A percentile compares a stretch with the other conserved stretches of the same genome.
Evolutionary conservation across 2,888 invertebrate genomes (phyloP).

Genomic region (Ceriagrion tenellum): DNA sequence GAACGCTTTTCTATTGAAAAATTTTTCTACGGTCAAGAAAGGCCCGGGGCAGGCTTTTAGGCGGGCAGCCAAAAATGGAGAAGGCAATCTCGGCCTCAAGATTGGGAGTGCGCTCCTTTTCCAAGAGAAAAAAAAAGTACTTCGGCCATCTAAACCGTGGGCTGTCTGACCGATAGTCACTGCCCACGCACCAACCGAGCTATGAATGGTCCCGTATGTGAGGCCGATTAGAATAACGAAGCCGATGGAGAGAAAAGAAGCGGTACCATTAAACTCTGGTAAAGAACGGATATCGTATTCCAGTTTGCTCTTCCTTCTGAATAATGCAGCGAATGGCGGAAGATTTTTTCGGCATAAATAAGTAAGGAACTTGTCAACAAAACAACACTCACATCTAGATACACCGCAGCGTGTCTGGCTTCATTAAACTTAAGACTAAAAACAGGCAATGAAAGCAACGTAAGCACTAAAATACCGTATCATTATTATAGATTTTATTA

Average conservation of each 20-base stretch:
- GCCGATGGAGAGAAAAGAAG: neutral
- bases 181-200: constrained; percentile 18
- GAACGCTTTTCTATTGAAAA: neutral
- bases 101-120: neutral
- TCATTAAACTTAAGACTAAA: neutral
- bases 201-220: neutral
- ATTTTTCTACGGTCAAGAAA: neutral
- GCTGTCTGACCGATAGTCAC: constrained; percentile 4
- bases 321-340: neutral
- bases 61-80: neutral
- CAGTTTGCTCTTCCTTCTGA: neutral
- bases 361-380: neutral
- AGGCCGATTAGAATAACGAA: neutral
- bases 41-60: neutral
- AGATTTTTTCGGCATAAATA: neutral
- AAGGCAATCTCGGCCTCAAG: neutral
- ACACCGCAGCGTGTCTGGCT: neutral
- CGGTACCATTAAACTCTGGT: neutral
- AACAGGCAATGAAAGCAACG: too few relatives aligned
- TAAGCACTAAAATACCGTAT: too few relatives aligned
- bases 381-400: neutral
- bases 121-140: neutral
- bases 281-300: neutral
- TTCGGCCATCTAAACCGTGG: neutral
- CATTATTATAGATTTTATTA: too few relatives aligned